Evolutionary conservation across 2,797 vertebrate species (phyloP), one percentile per base, ranked within the genome.

Genomic region (Eremophila alpestris): DNA sequence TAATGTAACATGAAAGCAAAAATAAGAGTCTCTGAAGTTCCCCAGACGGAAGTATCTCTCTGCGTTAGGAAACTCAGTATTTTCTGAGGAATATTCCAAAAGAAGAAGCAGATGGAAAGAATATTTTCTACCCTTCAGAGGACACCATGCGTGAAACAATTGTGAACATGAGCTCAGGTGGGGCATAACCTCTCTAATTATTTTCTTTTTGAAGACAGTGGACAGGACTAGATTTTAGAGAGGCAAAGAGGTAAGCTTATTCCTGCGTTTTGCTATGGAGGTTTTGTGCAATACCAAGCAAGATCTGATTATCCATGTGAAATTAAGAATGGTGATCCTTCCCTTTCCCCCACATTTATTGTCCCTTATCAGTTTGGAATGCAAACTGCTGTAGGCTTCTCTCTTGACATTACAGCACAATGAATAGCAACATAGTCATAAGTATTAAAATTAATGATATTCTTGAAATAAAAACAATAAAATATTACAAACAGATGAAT

Each of bases 401-500:
- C 65, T 48, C 45, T n/a, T 89, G 58, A 24, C 24, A 45, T 77
- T 48, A 16, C 21, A 62, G 45, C 7, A 68, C 43, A 75, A 85
- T 26, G 16, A 83, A 70, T 1, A 54, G 18, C 23, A 81, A 68
- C 16, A 29, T 0, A 75, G 36, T 41, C 5, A 56, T 11, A 15
- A 18, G 29, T 24, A 34, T 38, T 43, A 59, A 79, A 87, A 64
- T 74, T 4, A 84, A 12, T 3, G 6, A 43, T 22, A 71, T 27
- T 27, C 68, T 4, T 46, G 22, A 83, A 65, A 67, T 48, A 20
- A 20, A 80, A 65, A 24, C 29, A 38, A 60, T 26, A 14, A 82
- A 26, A 38, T 24, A 23, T 26, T 11, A 30, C 1, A 20, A 16
- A 29, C 17, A 64, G 6, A 32, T 1, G 0, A 69, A 63, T 48